Evolutionary conservation across 2,113 vertebrate genomes (phyloP).

Genomic region (Varanus salvator): DNA sequence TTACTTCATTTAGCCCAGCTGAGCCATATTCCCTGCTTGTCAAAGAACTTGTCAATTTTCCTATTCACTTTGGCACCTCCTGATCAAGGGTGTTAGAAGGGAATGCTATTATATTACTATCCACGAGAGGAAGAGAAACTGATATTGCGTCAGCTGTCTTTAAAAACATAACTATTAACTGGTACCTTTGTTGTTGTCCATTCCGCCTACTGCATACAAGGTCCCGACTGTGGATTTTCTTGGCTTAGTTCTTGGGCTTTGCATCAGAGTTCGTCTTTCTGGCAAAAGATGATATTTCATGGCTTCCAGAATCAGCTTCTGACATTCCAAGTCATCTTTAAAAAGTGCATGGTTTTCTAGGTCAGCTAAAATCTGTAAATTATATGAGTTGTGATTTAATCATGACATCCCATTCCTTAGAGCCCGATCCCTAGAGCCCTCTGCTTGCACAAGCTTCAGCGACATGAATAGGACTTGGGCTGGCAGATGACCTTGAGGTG

Average conservation of each 20-base stretch:
- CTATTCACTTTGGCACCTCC: no score
- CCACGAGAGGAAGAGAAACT: background rate
- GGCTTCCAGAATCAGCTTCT: conserved; percentile 86
- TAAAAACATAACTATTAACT: conserved; percentile 21
- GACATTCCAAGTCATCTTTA: conserved; percentile 85
- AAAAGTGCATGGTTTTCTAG: conserved; percentile 85
- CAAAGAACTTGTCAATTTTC: no score
- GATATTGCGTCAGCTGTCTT: background rate
- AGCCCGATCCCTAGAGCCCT: background rate
- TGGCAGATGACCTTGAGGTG: background rate
- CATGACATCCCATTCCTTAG: conserved; percentile 3
- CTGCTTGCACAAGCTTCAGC: background rate
- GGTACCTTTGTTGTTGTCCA: conserved; percentile 87
- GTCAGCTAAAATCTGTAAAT: conserved; percentile 83
- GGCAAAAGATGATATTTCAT: conserved; percentile 87
- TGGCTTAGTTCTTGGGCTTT: conserved; percentile 84
- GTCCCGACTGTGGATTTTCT: conserved; percentile 86
- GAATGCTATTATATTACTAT: background rate
- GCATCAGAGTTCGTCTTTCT: conserved; percentile 86
- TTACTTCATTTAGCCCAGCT: no score
- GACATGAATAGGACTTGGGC: background rate
- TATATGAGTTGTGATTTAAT: conserved; percentile 48
- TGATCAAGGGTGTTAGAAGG: no score
- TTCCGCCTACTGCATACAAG: conserved; percentile 84
- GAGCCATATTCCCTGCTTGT: no score